Evolutionary conservation across 1,140 invertebrate species (phyloP).

Genomic region (Conopomorpha cramerella): DNA sequence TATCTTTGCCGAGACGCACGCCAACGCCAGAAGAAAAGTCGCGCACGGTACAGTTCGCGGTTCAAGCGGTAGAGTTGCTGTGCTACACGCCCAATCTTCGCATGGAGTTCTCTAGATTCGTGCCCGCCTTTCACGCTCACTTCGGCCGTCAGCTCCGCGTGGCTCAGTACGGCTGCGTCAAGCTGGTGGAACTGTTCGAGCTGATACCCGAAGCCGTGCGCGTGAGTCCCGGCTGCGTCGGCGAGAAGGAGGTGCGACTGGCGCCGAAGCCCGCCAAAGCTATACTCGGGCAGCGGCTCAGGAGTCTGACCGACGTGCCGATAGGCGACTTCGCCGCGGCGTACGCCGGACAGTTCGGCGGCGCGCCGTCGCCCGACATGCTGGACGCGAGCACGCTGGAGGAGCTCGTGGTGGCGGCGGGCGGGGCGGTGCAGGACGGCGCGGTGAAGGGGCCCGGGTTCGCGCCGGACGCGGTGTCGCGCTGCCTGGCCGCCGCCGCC

Average conservation of each 20-base stretch:
- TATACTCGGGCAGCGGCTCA: conserved; percentile 23
- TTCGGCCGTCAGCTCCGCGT: conserved; percentile 92
- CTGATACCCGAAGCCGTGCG: conserved; percentile 86
- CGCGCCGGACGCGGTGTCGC: conserved; percentile 19
- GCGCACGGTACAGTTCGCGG: conserved; percentile 38
- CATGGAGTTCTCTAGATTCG: conserved; percentile 92
- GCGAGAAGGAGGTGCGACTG: conserved; percentile 27
- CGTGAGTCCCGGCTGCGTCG: conserved; percentile 46
- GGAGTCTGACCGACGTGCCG: conserved; percentile 14
- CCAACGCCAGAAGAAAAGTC: conserved; percentile 43
- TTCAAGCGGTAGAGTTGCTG: conserved; percentile 80
- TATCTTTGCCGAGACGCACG: conserved; percentile 31
- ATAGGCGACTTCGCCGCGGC: conserved; percentile 15
- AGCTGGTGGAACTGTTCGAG: conserved; percentile 91
- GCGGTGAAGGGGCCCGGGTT: conserved; percentile 17
- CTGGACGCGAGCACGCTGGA: conserved; percentile 24
- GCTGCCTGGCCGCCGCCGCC: conserved; percentile 31
- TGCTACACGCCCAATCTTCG: conserved; percentile 83
- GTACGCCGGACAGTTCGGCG: conserved; percentile 25
- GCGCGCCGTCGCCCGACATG: conserved; percentile 25
- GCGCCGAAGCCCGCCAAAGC: conserved; percentile 11
- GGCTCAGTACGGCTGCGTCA: conserved; percentile 91
- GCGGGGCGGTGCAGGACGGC: conserved; percentile 27
- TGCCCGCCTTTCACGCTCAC: conserved; percentile 94
- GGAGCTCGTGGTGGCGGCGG: conserved; percentile 25